A percentile compares a stretch with the other conserved stretches of the same genome.
phyloP scores from a whole-genome alignment of 1,140 invertebrate species.

The Trachymyrmex cornetzi region DNA sequence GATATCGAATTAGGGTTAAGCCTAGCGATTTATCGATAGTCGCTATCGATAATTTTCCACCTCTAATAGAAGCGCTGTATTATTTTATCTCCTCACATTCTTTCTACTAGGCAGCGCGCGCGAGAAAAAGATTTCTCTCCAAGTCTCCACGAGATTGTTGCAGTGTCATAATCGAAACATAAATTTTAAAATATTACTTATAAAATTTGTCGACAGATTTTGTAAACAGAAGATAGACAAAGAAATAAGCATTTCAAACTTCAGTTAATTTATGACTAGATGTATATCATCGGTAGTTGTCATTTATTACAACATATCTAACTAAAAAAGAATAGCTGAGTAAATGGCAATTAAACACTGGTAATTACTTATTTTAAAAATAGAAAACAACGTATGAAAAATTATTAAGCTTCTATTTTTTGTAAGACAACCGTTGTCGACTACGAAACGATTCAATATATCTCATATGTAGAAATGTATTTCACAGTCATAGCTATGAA shows the following conservation, averaged over 20 bases:
- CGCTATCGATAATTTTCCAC: too few species aligned
- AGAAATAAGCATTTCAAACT: not conserved
- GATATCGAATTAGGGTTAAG: too few species aligned
- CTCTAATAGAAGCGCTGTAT: not conserved
- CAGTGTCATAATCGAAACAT: not conserved
- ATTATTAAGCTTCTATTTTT: not conserved
- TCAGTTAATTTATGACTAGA: not conserved
- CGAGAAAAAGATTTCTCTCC: not conserved
- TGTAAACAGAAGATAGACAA: not conserved
- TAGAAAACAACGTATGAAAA: not conserved
- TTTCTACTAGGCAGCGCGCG: not conserved
- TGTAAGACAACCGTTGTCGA: too few species aligned
- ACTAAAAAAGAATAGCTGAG: not conserved
- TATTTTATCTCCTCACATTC: not conserved
- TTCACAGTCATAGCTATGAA: too few species aligned
- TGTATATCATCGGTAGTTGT: not conserved
- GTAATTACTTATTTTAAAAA: not conserved
- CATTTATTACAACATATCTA: not conserved
- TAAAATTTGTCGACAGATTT: not conserved
- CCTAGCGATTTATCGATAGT: too few species aligned
- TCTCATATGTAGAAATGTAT: too few species aligned
- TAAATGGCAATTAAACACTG: not conserved
- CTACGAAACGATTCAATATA: too few species aligned
- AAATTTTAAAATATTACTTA: not conserved
- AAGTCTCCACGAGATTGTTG: not conserved